Evolutionary conservation across 2,113 vertebrate species (phyloP).

Genomic region (Eulemur macaco): DNA sequence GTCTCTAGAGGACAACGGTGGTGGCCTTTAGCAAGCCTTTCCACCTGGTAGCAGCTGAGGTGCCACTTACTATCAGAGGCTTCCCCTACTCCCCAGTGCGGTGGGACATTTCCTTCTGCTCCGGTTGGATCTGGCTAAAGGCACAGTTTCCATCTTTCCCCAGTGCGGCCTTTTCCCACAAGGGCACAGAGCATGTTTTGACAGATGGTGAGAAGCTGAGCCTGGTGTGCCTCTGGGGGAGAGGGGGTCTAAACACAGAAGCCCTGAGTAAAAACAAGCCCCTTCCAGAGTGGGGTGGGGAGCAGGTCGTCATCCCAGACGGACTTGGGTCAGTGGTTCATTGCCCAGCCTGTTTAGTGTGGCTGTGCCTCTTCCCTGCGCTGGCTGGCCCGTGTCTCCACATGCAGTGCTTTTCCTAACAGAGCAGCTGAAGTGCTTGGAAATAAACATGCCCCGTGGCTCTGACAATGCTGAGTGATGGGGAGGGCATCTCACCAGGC

Average conservation of each 20-base stretch:
- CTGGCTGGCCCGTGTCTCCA: neutral
- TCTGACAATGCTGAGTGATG: fast-evolving
- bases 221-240: neutral
- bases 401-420: neutral
- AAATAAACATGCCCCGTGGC: neutral
- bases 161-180: neutral
- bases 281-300: neutral
- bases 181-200: neutral
- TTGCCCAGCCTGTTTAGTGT: neutral
- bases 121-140: neutral
- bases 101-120: neutral
- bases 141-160: neutral
- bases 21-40: neutral
- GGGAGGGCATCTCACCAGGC: neutral
- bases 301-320: neutral
- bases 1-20: neutral
- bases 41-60: neutral
- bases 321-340: fast-evolving
- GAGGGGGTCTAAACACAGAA: neutral
- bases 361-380: fast-evolving
- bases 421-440: neutral
- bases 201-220: neutral
- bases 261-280: neutral
- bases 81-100: neutral
- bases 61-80: neutral